Conservation (phyloP, 2,113 vertebrate species). For the Rhabdomys dilectus region DNA sequence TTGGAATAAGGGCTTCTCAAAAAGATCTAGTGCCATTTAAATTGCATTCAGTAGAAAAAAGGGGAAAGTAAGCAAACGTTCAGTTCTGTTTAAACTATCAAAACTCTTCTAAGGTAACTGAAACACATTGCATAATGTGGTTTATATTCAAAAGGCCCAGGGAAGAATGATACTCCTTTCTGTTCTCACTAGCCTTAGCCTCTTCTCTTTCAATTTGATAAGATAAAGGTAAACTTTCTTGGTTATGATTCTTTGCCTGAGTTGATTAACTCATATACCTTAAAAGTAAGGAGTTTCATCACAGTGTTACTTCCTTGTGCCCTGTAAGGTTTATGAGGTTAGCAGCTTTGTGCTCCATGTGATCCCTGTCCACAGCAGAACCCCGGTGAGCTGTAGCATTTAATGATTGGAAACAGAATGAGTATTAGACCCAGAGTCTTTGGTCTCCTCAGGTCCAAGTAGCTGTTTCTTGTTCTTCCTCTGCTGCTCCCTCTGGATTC, state of each 20-base stretch:
- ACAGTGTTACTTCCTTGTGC: neutral
- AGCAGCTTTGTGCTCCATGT: neutral
- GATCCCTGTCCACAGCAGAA: neutral
- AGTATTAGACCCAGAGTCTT: neutral
- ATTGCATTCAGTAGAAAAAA: neutral
- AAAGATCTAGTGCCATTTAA: neutral
- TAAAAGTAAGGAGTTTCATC: neutral
- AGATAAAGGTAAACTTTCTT: neutral
- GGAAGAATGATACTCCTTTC: neutral
- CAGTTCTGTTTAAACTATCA: neutral
- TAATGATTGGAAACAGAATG: neutral
- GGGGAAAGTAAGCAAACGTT: neutral
- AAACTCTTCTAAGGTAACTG: neutral
- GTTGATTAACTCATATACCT: neutral
- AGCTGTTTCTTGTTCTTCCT: neutral
- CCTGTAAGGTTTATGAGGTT: neutral
- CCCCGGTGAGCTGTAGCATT: neutral
- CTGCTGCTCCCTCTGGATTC: conserved; percentile 34
- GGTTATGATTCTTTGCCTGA: neutral
- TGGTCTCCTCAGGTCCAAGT: neutral
- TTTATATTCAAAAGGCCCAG: neutral
- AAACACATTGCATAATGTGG: neutral
- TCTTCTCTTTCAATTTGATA: neutral
- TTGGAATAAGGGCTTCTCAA: neutral
- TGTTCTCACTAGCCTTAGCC: neutral